Conservation (phyloP, 2,797 vertebrate species). For the Pteronotus mesoamericanus region DNA sequence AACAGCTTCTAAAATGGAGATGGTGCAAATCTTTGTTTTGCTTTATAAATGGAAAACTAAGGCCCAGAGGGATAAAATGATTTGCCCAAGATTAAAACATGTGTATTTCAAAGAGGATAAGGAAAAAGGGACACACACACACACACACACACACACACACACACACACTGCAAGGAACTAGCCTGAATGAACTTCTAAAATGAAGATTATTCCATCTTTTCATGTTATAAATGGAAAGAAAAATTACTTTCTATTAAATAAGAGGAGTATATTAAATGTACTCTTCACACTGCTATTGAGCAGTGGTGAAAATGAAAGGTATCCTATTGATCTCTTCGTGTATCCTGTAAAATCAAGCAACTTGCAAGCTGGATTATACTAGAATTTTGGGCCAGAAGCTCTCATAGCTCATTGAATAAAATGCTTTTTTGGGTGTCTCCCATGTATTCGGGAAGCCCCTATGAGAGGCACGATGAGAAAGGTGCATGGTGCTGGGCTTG, state of each 20-base stretch:
- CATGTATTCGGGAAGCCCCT: too few relatives aligned
- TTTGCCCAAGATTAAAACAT: not conserved
- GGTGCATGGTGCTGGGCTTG: not conserved
- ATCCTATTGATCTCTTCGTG: not conserved
- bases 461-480: not conserved
- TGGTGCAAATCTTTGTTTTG: not conserved
- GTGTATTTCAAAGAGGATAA: not conserved
- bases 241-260: not conserved
- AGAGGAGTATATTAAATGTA: not conserved
- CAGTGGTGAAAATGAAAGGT: not conserved
- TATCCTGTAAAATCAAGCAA: not conserved
- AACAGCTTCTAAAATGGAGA: not conserved
- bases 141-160: too few relatives aligned
- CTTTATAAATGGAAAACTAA: not conserved
- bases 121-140: not conserved
- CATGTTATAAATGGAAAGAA: not conserved
- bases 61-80: not conserved
- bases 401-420: not conserved
- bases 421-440: not conserved
- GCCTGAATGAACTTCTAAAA: not conserved
- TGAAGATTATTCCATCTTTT: not conserved
- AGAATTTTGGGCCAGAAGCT: not conserved
- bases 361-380: not conserved
- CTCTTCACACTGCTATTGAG: not conserved
- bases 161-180: too few relatives aligned